Evolutionary conservation across 2,797 vertebrate species (phyloP).

Genomic region (Anguilla marmorata): DNA sequence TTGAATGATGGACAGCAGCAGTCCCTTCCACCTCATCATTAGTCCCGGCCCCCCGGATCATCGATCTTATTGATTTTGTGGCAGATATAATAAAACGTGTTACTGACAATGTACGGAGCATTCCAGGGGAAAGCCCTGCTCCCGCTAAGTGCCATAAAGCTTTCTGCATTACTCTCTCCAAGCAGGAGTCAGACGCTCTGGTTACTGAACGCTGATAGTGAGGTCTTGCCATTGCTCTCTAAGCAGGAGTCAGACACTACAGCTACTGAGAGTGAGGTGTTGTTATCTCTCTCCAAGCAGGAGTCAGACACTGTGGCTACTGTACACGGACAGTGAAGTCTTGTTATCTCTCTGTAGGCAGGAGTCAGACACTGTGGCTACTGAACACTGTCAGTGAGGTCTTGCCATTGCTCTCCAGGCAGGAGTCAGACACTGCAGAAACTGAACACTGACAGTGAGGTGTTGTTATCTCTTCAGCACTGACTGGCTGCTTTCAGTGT

Average conservation of each 20-base stretch:
- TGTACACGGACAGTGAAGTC: not conserved
- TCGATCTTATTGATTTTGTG: slow-evolving; percentile 26
- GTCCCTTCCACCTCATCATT: not conserved
- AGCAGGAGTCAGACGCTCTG: not conserved
- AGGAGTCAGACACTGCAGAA: too few species aligned
- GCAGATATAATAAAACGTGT: not conserved
- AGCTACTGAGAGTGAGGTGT: too few species aligned
- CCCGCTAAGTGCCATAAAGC: not conserved
- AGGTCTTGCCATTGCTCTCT: too few species aligned
- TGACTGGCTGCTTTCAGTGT: too few species aligned
- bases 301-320: not conserved
- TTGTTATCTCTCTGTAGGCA: too few species aligned
- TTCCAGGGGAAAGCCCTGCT: not conserved
- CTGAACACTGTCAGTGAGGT: too few species aligned
- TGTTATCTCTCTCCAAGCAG: not conserved
- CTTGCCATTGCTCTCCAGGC: not conserved
- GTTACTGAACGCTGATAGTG: not conserved
- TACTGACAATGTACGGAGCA: not conserved
- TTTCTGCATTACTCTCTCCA: not conserved
- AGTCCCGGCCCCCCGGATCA: not conserved
- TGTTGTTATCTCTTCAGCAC: too few species aligned
- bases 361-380: too few species aligned
- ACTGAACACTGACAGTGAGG: too few species aligned
- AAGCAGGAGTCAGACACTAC: too few species aligned
- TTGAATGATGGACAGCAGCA: not conserved